A percentile compares a stretch with the other conserved stretches of the same genome.
Evolutionary conservation across 2,888 invertebrate genomes (phyloP).

Genomic region (Pteria penguin): DNA sequence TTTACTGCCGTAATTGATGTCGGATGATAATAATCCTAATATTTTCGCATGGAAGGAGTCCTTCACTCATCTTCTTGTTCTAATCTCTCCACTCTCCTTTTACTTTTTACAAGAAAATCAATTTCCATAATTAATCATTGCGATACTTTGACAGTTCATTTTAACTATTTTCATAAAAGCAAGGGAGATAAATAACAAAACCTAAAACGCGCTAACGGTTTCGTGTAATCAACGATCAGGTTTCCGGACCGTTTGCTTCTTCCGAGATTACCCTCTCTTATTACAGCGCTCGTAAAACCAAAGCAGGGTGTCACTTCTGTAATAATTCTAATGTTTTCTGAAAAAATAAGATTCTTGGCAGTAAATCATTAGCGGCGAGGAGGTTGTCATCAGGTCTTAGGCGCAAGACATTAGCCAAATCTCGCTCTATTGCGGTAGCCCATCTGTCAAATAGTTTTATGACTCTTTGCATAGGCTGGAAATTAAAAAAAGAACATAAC

Average conservation of each 20-base stretch:
- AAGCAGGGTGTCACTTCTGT: conserved; percentile 31
- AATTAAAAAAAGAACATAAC: not conserved
- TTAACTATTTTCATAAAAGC: conserved; percentile 6
- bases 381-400: conserved; percentile 15
- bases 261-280: conserved; percentile 5
- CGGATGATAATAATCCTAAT: not conserved
- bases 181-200: not conserved
- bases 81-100: not conserved
- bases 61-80: not conserved
- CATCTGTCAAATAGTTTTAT: conserved; percentile 3
- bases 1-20: no score
- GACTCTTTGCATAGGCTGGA: not conserved
- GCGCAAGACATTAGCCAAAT: not conserved
- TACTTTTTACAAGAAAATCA: not conserved
- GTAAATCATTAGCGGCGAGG: conserved; percentile 27
- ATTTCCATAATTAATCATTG: conserved; percentile 8
- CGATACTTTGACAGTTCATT: conserved; percentile 9
- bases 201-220: not conserved
- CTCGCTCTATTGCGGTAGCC: not conserved
- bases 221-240: not conserved
- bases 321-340: conserved; percentile 36
- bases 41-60: not conserved
- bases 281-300: conserved; percentile 32
- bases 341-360: conserved; percentile 26
- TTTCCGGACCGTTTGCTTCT: not conserved